Evolutionary conservation across 1,140 invertebrate species (phyloP), one percentile per base, ranked within the genome.

Genomic region (Holotrichia oblita): DNA sequence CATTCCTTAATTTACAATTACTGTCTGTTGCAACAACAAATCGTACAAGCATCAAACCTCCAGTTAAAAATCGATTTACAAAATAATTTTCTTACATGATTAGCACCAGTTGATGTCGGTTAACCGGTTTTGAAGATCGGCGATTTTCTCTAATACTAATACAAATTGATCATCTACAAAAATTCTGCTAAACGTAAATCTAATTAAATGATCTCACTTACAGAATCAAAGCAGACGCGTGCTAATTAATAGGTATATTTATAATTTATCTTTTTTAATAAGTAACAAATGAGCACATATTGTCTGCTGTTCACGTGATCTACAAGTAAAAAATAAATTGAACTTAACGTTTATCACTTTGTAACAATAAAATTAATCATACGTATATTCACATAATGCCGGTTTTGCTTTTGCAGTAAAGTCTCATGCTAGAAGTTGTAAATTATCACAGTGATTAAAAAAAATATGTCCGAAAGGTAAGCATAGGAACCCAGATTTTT

Each of bases 261-360:
- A 40, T 73, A 40, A 12, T 73, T 73, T 73, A 10, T 73, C 40
- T 42, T 73, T 34, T 73, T n/a, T 73, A n/a, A 24, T 10, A 27
- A 64, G 6, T 73, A 73, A 73, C 20, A 73, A 73, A 73, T 24
- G 72, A 41, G 72, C 40, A 42, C 72, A 12, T n/a, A n/a, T 17
- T 73, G 72, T 73, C 72, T 41, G 72, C 72, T 10, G 81, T 79
- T 14, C 61, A 79, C 76, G 40, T 69, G 64, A 48, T 81, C 75
- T 81, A 81, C 77, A 81, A 81, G 78, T 81, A 81, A 82, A 82
- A 83, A 80, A 17, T 64, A 64, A 83, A 82, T 81, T 79, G 81
- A 83, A 83, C 82, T 81, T 64, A 64, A 64, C 24, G 24, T 64
- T 64, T 85, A 85, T 85, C 84, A 85, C 84, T 85, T 85, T 85